Percentiles rank a stretch among this genome's conserved stretches.
Conservation (phyloP, 2,113 vertebrate species). For the Dryoscopus gambensis region DNA sequence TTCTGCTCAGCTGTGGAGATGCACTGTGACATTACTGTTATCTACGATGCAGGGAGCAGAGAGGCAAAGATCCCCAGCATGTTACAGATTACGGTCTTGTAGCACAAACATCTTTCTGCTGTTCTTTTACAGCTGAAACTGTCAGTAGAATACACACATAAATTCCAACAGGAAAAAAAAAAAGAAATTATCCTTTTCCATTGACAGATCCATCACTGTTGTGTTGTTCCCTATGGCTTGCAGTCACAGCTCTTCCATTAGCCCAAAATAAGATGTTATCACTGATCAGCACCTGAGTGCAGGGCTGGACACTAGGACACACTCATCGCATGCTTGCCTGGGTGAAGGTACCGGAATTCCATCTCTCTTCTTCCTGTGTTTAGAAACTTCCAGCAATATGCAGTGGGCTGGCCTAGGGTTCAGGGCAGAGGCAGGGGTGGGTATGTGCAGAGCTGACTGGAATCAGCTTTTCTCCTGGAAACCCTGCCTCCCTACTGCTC, state of each 20-base stretch:
- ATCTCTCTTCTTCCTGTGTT: not conserved
- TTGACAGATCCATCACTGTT: not conserved
- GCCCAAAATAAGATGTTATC: not conserved
- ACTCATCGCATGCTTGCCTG: not conserved
- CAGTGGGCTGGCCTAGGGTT: not conserved
- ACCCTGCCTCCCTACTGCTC: not conserved
- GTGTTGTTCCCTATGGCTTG: not conserved
- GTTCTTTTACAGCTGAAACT: constrained; percentile 15
- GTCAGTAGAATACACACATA: not conserved
- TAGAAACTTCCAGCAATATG: not conserved
- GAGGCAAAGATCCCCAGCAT: not conserved
- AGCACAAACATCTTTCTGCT: constrained; percentile 23
- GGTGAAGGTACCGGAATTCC: not conserved
- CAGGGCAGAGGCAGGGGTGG: not conserved
- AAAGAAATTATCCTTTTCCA: not conserved
- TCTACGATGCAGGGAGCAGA: not conserved
- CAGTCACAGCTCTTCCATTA: not conserved
- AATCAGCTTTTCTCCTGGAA: not conserved
- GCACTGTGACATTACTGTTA: not conserved
- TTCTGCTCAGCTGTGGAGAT: not conserved
- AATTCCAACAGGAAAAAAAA: not conserved
- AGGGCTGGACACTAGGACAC: not conserved
- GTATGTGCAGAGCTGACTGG: not conserved
- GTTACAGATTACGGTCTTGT: not conserved
- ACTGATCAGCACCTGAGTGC: not conserved